These are phyloP conservation scores for Apeltes quadracus DNA, from an alignment of 2,113 vertebrate species.

Conservation along the genomic window DNA sequence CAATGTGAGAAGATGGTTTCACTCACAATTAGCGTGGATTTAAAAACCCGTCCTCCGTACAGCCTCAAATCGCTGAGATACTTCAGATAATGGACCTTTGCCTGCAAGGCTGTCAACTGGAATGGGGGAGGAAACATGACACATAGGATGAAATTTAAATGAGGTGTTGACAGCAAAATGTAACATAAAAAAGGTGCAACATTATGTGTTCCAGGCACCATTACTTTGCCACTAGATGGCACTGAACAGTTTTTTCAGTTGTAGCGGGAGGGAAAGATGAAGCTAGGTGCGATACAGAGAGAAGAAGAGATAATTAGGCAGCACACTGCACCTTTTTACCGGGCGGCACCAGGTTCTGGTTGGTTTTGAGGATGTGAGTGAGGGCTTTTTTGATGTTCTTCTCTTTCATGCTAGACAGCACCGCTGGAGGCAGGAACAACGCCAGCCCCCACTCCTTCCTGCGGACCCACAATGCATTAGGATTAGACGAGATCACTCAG, in stretches of 20 bases:
- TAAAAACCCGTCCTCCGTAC: slow-evolving; percentile 96
- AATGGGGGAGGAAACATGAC: slow-evolving; percentile 20
- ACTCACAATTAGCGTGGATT: slow-evolving; percentile 92
- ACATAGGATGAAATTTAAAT: background rate
- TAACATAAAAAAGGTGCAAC: background rate
- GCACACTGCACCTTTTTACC: slow-evolving; percentile 91
- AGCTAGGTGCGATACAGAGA: background rate
- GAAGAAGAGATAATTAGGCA: background rate
- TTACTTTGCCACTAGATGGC: slow-evolving; percentile 57
- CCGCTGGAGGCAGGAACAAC: slow-evolving; percentile 96
- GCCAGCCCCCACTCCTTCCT: slow-evolving; percentile 99
- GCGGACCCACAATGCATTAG: slow-evolving; percentile 44
- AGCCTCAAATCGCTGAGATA: slow-evolving; percentile 95
- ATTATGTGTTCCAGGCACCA: background rate
- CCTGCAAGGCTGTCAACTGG: slow-evolving; percentile 96
- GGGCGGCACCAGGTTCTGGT: slow-evolving; percentile 97
- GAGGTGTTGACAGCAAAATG: background rate
- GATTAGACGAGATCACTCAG: slow-evolving; percentile 35
- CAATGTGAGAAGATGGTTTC: background rate
- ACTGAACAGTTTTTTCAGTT: slow-evolving; percentile 39
- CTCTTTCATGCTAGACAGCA: slow-evolving; percentile 99
- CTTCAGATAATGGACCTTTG: slow-evolving; percentile 98
- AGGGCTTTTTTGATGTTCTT: slow-evolving; percentile 99
- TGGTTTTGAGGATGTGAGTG: slow-evolving; percentile 98
- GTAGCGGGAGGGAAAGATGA: background rate